Percentiles rank a stretch among this genome's conserved stretches.
Evolutionary conservation across 37 sponge, comb jelly and placozoan species (phyloP).

Genomic region (Petrosia ficiformis): DNA sequence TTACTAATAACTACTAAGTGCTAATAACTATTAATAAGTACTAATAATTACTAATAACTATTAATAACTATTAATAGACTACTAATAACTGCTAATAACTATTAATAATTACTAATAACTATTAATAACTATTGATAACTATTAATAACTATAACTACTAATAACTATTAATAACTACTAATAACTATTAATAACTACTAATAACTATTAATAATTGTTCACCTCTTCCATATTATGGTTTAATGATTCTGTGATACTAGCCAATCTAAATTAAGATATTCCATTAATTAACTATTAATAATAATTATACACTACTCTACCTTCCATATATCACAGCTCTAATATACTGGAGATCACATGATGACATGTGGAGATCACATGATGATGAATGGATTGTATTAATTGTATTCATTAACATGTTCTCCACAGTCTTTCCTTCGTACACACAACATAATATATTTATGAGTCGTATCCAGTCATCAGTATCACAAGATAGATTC

Average conservation of each 20-base stretch:
- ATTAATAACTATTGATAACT: background rate
- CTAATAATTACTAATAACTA: background rate
- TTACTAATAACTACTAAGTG: too few species aligned
- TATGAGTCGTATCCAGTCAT: background rate
- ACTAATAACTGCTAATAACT: background rate
- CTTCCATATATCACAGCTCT: too few species aligned
- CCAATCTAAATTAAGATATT: too few species aligned
- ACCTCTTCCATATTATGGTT: background rate
- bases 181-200: background rate
- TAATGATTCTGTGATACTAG: too few species aligned
- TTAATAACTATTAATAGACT: background rate
- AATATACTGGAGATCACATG: too few species aligned
- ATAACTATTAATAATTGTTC: background rate
- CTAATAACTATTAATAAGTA: slow-evolving; percentile 1
- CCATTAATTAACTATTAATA: too few species aligned
- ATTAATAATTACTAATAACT: background rate
- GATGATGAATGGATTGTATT: too few species aligned
- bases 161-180: background rate
- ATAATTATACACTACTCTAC: too few species aligned
- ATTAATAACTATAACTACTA: slow-evolving; percentile 1
- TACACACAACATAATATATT: background rate
- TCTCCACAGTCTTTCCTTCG: too few species aligned
- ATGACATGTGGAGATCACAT: too few species aligned
- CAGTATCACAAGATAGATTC: background rate
- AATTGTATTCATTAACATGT: too few species aligned